Conservation (phyloP, 2,113 vertebrate species). For the Engystomops pustulosus region DNA sequence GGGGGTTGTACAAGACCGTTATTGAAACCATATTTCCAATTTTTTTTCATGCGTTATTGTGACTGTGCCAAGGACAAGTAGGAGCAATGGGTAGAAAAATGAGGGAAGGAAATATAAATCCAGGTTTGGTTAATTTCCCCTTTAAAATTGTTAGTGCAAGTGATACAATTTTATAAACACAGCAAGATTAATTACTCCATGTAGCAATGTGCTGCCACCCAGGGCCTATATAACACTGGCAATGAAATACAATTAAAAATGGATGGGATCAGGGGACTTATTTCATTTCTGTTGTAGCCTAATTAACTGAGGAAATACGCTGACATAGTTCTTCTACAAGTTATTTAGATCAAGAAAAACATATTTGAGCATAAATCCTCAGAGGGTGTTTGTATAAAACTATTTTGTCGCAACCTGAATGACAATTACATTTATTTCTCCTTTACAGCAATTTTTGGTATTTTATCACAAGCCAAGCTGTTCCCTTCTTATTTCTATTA, state of each 20-base stretch:
- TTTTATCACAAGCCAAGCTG: not conserved
- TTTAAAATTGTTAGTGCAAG: constrained; percentile 7
- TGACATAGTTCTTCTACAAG: constrained; percentile 34
- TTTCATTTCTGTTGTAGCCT: constrained; percentile 29
- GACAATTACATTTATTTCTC: constrained; percentile 20
- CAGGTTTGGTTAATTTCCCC: not conserved
- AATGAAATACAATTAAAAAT: constrained; percentile 51
- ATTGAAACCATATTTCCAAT: not conserved
- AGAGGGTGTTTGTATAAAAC: constrained; percentile 2
- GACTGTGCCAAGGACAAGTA: too few species aligned
- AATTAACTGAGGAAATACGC: constrained; percentile 40
- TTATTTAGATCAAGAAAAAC: constrained; percentile 48
- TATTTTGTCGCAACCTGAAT: not conserved
- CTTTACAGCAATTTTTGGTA: not conserved
- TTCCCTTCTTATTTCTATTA: not conserved
- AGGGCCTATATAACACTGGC: constrained; percentile 37
- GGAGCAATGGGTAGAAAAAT: not conserved
- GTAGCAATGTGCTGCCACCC: constrained; percentile 24
- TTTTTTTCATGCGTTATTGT: not conserved
- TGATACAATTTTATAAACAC: not conserved
- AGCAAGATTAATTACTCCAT: constrained; percentile 37
- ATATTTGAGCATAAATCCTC: constrained; percentile 28
- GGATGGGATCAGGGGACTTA: constrained; percentile 33
- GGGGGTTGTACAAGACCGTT: not conserved
- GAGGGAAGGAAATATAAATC: not conserved